Base-by-base conservation (phyloP, 1,140 invertebrate genomes). In the Drosophila rufa region DNA sequence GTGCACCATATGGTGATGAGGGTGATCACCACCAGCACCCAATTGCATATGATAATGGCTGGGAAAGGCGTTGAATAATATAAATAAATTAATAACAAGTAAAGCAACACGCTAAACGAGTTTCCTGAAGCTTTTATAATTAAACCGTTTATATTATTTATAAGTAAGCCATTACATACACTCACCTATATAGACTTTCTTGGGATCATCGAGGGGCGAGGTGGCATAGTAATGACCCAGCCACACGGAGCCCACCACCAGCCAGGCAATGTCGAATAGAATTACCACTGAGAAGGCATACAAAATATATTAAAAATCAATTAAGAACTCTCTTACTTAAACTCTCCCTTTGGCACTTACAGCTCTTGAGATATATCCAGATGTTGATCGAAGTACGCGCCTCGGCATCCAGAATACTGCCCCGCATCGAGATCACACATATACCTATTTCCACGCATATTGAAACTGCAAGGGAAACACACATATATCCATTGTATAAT, bases 1-100 rank as follows among this genome's bases (percentile, higher is more conserved):
- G 96, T 96, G 92, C 97, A 98, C 97, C 97, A 98, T 2, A 97
- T 95, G 0, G 96, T 97, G 57, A 97, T 95, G 33, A 97, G 80
- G 19, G 97, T 95, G 25, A 95, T 95, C 42, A 96, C 93, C 67
- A 98, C 91, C 55, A 98, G 94, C 59, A 95, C 95, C 95, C 96
- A 97, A 89, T 97, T 97, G 92, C 95, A 96, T 75, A 97, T 95
- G 67, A 97, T 95, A 80, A 98, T 94, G 79, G 96, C 97, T 97
- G 17, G 14, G 70, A 46, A 33, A 58, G 9, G 9, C 33, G 33
- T 11, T 11, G 3, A 11, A 11, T 11, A 36, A 3, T 36, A 36
- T 8, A 33, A 8, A 33, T 30, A 6, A 30, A 30, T 30, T 30
- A 30, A 30, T 30, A 30, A 6, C 6, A 30, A 30, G 27, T 30